Evolutionary conservation across 1,140 invertebrate species (phyloP), one percentile per base, ranked within the genome.

Genomic region (Trichonephila clavata): DNA sequence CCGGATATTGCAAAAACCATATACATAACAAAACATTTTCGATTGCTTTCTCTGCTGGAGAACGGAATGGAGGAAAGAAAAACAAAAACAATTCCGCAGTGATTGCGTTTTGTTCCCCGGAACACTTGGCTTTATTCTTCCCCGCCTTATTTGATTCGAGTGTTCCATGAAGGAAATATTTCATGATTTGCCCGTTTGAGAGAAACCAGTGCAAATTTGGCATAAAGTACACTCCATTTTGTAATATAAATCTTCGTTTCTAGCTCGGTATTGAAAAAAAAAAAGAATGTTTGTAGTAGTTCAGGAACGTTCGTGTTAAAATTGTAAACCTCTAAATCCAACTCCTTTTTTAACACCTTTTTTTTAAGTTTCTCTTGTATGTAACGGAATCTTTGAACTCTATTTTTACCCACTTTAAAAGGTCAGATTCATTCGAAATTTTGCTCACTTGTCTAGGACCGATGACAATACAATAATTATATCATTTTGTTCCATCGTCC

Each of bases 11-110:
- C 71, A 77, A 77, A 77, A 77, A 32, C 71, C 71, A 77, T 77
- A 77, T 77, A 77, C 71, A 77, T 77, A 77, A 77, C 71, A 77
- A 77, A 77, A 77, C 71, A 77, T 77, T 77, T 77, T 77, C 71
- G 71, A 77, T 77, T 77, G 71, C 71, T 39, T 77, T 39, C 10
- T 13, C 32, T 39, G 27, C 14, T 14, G 16, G 32, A 77, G 71
- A 77, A 77, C 39, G 16, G 24, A 77, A 27, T 10, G 24, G 32
- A 77, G 32, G 0, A 18, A 77, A 32, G 32, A 14, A 77, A 77
- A 77, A 50, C 50, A 63, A 39, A 39, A 77, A 32, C 71, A 77
- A 77, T 77, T 27, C 27, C 18, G 24, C 71, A 16, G 71, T 77
- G 71, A 77, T 77, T 77, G 71, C 71, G 32, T 77, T 77, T 77